phyloP scores from a whole-genome alignment of 2,888 invertebrate species.

The Crepidodera aurea region DNA sequence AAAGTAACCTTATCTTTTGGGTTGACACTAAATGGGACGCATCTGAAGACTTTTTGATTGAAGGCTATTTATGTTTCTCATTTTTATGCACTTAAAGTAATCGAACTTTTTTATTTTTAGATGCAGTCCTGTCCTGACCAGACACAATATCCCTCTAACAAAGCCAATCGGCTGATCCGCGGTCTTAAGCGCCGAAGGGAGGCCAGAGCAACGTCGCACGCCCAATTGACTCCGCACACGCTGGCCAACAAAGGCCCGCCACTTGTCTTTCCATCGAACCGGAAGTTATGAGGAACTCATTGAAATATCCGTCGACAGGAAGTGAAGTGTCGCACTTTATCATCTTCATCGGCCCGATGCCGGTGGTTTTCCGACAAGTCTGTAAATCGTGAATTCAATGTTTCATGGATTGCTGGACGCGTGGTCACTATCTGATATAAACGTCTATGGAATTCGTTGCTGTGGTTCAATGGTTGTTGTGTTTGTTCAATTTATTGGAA shows the following conservation, averaged over 20 bases:
- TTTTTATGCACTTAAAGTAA: too few relatives aligned
- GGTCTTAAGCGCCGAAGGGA: slow-evolving; percentile 28
- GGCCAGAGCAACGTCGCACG: slow-evolving; percentile 45
- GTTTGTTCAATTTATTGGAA: too few relatives aligned
- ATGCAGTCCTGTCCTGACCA: slow-evolving; percentile 1
- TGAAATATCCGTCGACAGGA: slow-evolving; percentile 60
- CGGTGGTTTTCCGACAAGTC: slow-evolving; percentile 46
- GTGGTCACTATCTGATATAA: neutral
- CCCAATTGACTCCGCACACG: slow-evolving; percentile 58
- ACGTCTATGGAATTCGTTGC: neutral
- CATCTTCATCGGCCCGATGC: slow-evolving; percentile 49
- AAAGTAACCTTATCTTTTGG: too few relatives aligned
- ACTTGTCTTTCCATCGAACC: slow-evolving; percentile 53
- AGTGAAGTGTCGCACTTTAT: slow-evolving; percentile 54
- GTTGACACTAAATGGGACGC: too few relatives aligned
- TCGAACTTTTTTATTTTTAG: too few relatives aligned
- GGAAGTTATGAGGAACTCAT: slow-evolving; percentile 62
- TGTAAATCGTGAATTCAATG: slow-evolving; percentile 21
- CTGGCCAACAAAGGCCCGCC: slow-evolving; percentile 52
- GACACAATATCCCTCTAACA: slow-evolving; percentile 50
- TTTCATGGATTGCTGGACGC: slow-evolving; percentile 19
- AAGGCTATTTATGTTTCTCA: too few relatives aligned
- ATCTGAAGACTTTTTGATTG: too few relatives aligned
- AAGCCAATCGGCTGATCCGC: slow-evolving; percentile 54
- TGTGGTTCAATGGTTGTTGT: too few relatives aligned